Evolutionary conservation across 2,113 vertebrate species (phyloP), one percentile per base, ranked within the genome.

Genomic region (Caloenas nicobarica): DNA sequence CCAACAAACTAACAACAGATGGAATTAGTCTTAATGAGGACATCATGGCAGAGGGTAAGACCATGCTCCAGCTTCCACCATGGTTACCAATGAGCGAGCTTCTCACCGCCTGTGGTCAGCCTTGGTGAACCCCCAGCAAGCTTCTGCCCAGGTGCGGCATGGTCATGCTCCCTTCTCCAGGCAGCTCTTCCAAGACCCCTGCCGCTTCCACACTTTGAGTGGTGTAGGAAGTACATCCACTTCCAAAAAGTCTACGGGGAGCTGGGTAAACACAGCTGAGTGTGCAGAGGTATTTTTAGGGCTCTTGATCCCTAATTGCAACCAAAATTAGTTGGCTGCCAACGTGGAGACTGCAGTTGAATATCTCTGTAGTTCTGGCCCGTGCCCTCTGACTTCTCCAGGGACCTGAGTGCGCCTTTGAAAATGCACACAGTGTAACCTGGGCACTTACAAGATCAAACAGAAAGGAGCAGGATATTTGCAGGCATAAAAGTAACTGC

Each of bases 171-270:
- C 48, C 23, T 86, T 85, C 69, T 68, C 61, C 60, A 29, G 33
- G 48, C 25, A 73, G 25, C 24, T 74, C 34, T 80, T 79, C 50
- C 26, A 9, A 29, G 29, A 51, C 12, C 48, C 72, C 46, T 44
- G 31, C n/a, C 3, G 4, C 33, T 70, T 76, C 80, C 60, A 15
- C 0, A 0, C n/a, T 71, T 54, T 7, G 25, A 48, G 31, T 1
- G 0, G 18, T 7, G 3, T 4, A 61, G 38, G 42, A 34, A 71
- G 68, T 34, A 10, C 29, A 64, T 29, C 38, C 1, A 0, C 64
- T 85, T 56, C 73, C 48, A 58, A 42, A 81, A 66, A 78, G 60
- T 24, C 50, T 73, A 6, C 18, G 7, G 40, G 12, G 16, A 80
- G 33, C 79, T 83, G 28, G 5, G 33, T 73, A 69, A 93, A 33